Evolutionary conservation across 2,797 vertebrate species (phyloP).

Genomic region (Urocyon cinereoargenteus): DNA sequence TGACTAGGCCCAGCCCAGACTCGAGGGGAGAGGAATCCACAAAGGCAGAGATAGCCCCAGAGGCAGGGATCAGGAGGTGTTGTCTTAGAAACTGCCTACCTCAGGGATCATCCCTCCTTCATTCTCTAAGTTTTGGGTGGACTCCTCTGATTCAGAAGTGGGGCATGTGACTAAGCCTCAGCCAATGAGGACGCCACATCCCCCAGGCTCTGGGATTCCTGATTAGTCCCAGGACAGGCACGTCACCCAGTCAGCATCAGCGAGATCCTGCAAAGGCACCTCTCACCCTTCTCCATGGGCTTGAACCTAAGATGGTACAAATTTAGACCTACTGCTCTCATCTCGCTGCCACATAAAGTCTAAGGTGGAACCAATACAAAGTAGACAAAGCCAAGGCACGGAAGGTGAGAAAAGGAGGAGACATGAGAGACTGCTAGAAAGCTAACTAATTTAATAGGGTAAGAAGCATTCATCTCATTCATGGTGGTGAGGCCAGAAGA

Average conservation of each 20-base stretch:
- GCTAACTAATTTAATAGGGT: background rate
- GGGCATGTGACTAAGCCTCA: background rate
- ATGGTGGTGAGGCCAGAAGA: background rate
- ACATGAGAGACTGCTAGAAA: background rate
- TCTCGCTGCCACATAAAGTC: background rate
- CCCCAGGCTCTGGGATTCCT: background rate
- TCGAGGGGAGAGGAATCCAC: background rate
- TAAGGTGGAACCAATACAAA: background rate
- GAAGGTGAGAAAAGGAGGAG: background rate
- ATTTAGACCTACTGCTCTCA: background rate
- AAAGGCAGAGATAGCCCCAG: background rate
- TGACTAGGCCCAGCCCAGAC: background rate
- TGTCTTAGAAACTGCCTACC: background rate
- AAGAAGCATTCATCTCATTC: slow-evolving; percentile 8
- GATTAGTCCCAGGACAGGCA: background rate
- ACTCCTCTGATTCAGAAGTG: background rate
- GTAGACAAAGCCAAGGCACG: background rate
- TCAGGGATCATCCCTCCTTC: background rate
- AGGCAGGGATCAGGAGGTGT: background rate
- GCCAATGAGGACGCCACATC: background rate
- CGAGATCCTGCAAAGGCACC: slow-evolving; percentile 21
- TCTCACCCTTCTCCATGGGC: background rate
- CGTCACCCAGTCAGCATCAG: background rate
- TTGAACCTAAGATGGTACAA: slow-evolving; percentile 32
- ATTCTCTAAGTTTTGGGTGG: background rate